These are phyloP conservation scores for Corythornis madagascariensis DNA, from an alignment of 2,113 vertebrate genomes.

Conservation along the genomic window DNA sequence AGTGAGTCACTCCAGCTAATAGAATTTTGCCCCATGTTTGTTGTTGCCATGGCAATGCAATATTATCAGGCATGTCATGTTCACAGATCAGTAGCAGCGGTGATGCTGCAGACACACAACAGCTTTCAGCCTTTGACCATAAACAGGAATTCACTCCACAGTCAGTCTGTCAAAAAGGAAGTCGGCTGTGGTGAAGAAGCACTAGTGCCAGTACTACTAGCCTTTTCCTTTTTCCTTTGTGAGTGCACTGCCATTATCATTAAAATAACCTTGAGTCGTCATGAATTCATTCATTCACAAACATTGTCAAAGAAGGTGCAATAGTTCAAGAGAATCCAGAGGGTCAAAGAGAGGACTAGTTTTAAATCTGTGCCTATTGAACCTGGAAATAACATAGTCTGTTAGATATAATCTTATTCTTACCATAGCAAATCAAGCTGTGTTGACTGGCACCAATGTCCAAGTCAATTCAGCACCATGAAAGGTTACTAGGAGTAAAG, in stretches of 20 bases:
- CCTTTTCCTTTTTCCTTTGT: slow-evolving; percentile 80
- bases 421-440: slow-evolving; percentile 85
- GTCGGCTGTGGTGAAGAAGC: slow-evolving; percentile 76
- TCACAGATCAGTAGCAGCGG: slow-evolving; percentile 84
- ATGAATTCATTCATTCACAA: slow-evolving; percentile 91
- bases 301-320: slow-evolving; percentile 87
- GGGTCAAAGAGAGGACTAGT: slow-evolving; percentile 82
- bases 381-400: slow-evolving; percentile 84
- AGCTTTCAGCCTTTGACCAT: slow-evolving; percentile 84
- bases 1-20: slow-evolving; percentile 84
- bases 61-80: slow-evolving; percentile 88
- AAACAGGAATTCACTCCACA: slow-evolving; percentile 80
- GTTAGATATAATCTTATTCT: slow-evolving; percentile 85
- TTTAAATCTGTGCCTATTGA: slow-evolving; percentile 85
- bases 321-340: slow-evolving; percentile 84
- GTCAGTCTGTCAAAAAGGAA: slow-evolving; percentile 84
- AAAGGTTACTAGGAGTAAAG: slow-evolving; percentile 83
- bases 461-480: slow-evolving; percentile 79
- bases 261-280: slow-evolving; percentile 86
- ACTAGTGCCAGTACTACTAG: slow-evolving; percentile 64
- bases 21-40: slow-evolving; percentile 87
- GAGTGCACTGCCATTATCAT: slow-evolving; percentile 83
- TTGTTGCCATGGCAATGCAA: slow-evolving; percentile 86
- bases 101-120: slow-evolving; percentile 77
- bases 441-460: slow-evolving; percentile 80